Conservation (phyloP, 2,797 vertebrate genomes). For the Phylloscopus collybita region DNA sequence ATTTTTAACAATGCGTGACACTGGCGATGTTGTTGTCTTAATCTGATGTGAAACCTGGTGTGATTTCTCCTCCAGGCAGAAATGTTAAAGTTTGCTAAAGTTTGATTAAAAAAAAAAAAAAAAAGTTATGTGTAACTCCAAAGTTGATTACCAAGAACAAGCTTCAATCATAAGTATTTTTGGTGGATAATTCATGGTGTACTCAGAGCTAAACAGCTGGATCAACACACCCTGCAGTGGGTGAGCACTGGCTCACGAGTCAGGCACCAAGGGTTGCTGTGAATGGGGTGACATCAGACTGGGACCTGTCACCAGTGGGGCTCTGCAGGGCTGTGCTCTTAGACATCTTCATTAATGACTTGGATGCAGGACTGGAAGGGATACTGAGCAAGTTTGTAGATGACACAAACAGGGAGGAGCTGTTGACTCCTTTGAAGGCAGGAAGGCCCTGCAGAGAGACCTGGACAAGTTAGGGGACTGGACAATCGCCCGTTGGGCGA, state of each 20-base stretch:
- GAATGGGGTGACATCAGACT: not conserved
- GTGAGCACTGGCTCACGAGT: not conserved
- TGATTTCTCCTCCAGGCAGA: not conserved
- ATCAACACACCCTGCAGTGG: not conserved
- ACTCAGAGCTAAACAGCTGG: not conserved
- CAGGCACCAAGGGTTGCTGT: not conserved
- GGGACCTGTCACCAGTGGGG: too few relatives aligned
- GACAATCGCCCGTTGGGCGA: fast-evolving
- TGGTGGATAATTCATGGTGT: not conserved
- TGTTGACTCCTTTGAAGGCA: not conserved
- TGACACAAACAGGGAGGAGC: not conserved
- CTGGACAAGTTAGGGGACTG: not conserved
- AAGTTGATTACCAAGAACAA: not conserved
- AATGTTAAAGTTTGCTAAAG: not conserved
- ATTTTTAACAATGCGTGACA: not conserved
- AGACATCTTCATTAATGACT: not conserved
- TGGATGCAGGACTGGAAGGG: not conserved
- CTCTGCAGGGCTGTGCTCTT: not conserved
- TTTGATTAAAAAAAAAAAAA: too few relatives aligned
- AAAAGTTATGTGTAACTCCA: not conserved
- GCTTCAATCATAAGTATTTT: not conserved
- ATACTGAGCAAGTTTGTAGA: not conserved
- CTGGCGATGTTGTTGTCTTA: fast-evolving
- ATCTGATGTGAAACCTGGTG: not conserved
- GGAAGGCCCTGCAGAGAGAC: not conserved